These are phyloP conservation scores for Nymphalis urticae DNA, from an alignment of 2,888 invertebrate genomes.

Conservation along the genomic window DNA sequence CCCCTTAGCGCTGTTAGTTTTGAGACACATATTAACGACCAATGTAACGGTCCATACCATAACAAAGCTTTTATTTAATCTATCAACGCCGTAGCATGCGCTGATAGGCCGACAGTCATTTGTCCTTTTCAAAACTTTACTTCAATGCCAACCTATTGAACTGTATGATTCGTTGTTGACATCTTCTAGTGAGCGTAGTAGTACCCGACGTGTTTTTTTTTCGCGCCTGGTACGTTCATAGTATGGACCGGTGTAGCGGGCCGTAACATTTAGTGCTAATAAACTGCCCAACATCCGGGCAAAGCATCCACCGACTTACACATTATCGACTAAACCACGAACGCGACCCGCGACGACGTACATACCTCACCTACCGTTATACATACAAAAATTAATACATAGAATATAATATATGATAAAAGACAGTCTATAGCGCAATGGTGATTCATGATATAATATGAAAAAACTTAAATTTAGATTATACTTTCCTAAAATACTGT, in stretches of 20 bases:
- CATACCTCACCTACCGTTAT: constrained; percentile 44
- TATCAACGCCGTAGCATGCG: too few species aligned
- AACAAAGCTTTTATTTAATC: not conserved
- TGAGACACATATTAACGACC: not conserved
- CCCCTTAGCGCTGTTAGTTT: not conserved
- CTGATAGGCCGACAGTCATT: too few species aligned
- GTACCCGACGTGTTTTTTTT: too few species aligned
- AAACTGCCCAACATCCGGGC: constrained; percentile 26
- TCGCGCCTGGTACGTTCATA: too few species aligned
- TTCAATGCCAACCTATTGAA: too few species aligned
- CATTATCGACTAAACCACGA: constrained; percentile 38
- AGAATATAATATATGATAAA: constrained; percentile 43
- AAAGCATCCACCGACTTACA: constrained; percentile 37
- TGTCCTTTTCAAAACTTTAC: too few species aligned
- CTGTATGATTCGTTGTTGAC: too few species aligned
- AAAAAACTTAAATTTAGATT: constrained; percentile 73
- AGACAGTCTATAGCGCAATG: constrained; percentile 57
- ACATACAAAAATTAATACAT: constrained; percentile 41
- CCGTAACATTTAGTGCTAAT: not conserved
- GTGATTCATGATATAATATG: constrained; percentile 37
- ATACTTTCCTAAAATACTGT: constrained; percentile 78
- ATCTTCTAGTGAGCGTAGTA: too few species aligned
- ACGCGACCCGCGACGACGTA: constrained; percentile 43
- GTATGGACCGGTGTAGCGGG: too few species aligned
- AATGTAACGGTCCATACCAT: too few species aligned